phyloP scores from a whole-genome alignment of 2,888 invertebrate genomes.

The Polyommatus icarus region DNA sequence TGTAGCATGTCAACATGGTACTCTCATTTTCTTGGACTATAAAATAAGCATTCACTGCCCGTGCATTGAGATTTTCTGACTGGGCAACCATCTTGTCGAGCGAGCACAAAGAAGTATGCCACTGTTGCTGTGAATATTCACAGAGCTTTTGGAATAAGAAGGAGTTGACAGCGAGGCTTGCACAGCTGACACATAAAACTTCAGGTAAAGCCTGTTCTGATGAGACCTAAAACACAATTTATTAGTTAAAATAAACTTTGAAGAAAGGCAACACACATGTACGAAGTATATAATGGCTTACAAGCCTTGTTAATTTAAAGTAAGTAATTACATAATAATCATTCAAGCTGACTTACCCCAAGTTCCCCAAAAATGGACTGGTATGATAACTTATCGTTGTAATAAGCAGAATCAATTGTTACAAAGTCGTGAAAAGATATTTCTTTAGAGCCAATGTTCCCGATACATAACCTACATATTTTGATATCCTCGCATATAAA shows the following conservation, averaged over 20 bases:
- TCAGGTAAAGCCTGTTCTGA: constrained; percentile 55
- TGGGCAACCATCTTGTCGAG: constrained; percentile 49
- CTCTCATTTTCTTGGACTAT: constrained; percentile 52
- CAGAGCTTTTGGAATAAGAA: constrained; percentile 59
- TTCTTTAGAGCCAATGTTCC: constrained; percentile 46
- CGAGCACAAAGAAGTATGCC: constrained; percentile 50
- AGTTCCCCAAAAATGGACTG: constrained; percentile 56
- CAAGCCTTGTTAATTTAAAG: too few species aligned
- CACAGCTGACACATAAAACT: constrained; percentile 58
- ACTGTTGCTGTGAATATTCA: constrained; percentile 52
- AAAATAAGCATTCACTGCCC: constrained; percentile 52
- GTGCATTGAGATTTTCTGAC: constrained; percentile 45
- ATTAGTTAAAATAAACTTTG: background rate
- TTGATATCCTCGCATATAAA: constrained; percentile 55
- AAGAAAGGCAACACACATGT: too few species aligned
- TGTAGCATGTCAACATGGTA: constrained; percentile 55
- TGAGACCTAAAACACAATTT: constrained; percentile 48
- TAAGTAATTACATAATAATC: background rate
- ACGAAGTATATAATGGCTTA: too few species aligned
- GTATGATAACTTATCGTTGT: constrained; percentile 53
- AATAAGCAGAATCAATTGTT: constrained; percentile 50
- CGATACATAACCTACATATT: constrained; percentile 70
- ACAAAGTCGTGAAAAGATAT: constrained; percentile 53
- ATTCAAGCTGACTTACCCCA: constrained; percentile 33
- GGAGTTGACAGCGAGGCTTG: constrained; percentile 52